Evolutionary conservation across 1,140 invertebrate species (phyloP).

Genomic region (Oryzaephilus surinamensis): DNA sequence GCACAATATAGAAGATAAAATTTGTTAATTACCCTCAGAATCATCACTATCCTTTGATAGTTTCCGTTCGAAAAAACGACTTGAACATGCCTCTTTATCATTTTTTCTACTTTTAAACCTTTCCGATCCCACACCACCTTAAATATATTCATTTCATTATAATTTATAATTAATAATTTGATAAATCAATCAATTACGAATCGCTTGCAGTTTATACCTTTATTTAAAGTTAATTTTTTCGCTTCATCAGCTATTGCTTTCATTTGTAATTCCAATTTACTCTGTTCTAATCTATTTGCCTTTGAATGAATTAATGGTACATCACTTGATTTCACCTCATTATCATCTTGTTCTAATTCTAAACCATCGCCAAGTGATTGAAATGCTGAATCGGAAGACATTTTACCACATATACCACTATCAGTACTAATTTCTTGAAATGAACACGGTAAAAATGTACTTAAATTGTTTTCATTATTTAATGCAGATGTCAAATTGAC

Average conservation of each 20-base stretch:
- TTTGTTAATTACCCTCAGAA: no score
- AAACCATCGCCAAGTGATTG: constrained; percentile 34
- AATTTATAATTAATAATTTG: no score
- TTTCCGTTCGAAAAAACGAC: no score
- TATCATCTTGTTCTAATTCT: constrained; percentile 25
- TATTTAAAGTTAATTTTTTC: constrained; percentile 21
- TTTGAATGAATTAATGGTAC: constrained; percentile 35
- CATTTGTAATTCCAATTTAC: constrained; percentile 44
- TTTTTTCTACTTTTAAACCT: no score
- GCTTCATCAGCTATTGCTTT: constrained; percentile 34
- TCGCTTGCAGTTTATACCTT: constrained; percentile 16
- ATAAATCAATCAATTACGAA: constrained; percentile 35
- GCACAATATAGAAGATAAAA: no score
- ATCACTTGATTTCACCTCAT: constrained; percentile 37
- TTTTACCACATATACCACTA: constrained; percentile 44
- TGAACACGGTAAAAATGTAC: constrained; percentile 19
- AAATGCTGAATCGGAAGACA: constrained; percentile 41
- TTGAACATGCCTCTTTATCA: no score
- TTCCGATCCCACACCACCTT: no score
- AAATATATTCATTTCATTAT: no score
- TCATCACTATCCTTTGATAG: no score
- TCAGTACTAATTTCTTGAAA: constrained; percentile 30
- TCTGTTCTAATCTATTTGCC: background rate
- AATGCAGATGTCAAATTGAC: constrained; percentile 26
- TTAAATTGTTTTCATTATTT: constrained; percentile 25